phyloP scores from a whole-genome alignment of 64 coral and sea anemone species.

The Actinia tenebrosa region DNA sequence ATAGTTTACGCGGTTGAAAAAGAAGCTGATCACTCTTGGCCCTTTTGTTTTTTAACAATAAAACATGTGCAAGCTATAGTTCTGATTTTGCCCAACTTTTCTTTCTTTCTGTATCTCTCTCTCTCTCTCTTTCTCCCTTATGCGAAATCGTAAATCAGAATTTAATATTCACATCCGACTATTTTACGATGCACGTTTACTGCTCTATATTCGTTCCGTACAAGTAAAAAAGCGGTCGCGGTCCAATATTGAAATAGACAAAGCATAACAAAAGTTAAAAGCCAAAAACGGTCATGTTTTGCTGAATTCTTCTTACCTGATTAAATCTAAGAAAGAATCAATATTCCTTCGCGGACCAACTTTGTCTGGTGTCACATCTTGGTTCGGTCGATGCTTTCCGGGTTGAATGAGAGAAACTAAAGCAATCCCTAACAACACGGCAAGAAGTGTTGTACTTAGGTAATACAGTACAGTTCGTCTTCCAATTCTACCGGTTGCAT shows the following conservation, averaged over 20 bases:
- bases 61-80: background rate
- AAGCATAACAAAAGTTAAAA: background rate
- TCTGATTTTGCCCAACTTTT: background rate
- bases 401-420: conserved; percentile 56
- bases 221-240: background rate
- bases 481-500: conserved; percentile 44
- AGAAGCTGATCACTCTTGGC: background rate
- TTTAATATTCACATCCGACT: too few species aligned
- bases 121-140: too few species aligned
- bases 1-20: background rate
- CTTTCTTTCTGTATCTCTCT: too few species aligned
- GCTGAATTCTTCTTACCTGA: conserved; percentile 30
- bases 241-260: background rate
- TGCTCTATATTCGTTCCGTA: too few species aligned
- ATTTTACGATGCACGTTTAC: too few species aligned
- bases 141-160: too few species aligned
- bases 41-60: background rate
- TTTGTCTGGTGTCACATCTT: background rate
- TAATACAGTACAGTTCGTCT: conserved; percentile 52
- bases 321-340: conserved; percentile 65
- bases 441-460: conserved; percentile 41
- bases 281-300: background rate
- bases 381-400: background rate
- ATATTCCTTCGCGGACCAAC: conserved; percentile 30
- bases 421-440: conserved; percentile 57